Conservation (phyloP, 2,113 vertebrate species). For the Lepus timidus region DNA sequence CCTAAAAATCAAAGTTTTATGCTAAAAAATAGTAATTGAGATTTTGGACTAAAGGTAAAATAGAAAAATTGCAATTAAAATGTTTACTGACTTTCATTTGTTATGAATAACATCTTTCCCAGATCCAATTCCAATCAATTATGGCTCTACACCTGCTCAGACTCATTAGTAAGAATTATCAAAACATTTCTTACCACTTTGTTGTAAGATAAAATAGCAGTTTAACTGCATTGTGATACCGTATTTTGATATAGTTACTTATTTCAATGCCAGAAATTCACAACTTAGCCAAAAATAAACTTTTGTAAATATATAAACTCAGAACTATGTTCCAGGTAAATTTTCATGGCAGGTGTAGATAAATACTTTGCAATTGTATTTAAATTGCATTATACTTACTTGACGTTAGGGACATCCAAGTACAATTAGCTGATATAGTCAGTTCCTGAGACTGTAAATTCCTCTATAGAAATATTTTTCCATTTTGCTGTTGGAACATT, state of each 20-base stretch:
- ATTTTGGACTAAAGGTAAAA: conserved; percentile 19
- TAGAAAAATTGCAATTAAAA: not conserved
- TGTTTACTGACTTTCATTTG: not conserved
- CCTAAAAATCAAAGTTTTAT: not conserved
- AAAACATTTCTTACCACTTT: not conserved
- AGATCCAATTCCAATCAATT: not conserved
- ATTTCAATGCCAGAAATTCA: not conserved
- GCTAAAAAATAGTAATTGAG: not conserved
- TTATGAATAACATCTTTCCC: not conserved
- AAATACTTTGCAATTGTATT: not conserved
- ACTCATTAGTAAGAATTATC: conserved; percentile 4
- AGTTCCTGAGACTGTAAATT: not conserved
- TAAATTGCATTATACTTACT: not conserved
- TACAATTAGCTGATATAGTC: not conserved
- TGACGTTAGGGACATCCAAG: not conserved
- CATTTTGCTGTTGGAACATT: not conserved
- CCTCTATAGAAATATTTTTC: not conserved
- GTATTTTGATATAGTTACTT: not conserved
- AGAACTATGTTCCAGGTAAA: not conserved
- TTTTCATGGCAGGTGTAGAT: not conserved
- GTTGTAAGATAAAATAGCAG: not conserved
- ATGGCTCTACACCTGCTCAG: not conserved
- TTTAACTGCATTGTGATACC: not conserved
- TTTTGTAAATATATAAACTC: not conserved
- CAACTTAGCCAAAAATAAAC: not conserved